Percentiles rank a stretch among this genome's conserved stretches.
These are phyloP conservation scores for Lophotriccus pileatus DNA, from an alignment of 2,797 vertebrate genomes.

Conservation along the genomic window DNA sequence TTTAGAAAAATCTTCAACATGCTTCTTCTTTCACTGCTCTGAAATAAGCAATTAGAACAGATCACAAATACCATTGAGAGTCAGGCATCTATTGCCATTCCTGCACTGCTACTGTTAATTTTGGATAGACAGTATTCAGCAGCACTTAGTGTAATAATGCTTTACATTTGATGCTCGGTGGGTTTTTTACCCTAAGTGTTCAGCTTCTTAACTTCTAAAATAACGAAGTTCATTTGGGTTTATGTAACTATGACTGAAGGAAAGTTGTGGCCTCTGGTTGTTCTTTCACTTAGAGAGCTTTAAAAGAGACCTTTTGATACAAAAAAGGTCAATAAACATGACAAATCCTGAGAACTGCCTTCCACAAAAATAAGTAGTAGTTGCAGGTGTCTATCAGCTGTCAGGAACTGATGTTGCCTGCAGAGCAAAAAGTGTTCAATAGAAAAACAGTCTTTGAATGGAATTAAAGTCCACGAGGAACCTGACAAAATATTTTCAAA, in stretches of 20 bases:
- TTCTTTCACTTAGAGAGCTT: conserved; percentile 2
- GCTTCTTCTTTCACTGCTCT: not conserved
- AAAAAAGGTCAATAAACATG: conserved; percentile 12
- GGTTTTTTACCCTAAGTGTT: accelerated
- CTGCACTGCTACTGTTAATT: not conserved
- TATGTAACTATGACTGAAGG: not conserved
- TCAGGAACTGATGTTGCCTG: not conserved
- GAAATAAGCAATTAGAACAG: not conserved
- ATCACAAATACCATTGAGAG: not conserved
- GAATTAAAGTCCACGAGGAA: not conserved
- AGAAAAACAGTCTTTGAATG: not conserved
- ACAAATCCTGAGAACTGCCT: not conserved
- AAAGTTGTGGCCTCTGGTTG: not conserved
- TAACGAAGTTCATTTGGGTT: not conserved
- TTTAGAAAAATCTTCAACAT: not conserved
- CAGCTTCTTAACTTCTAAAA: not conserved
- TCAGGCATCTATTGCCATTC: not conserved
- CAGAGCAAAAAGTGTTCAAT: not conserved
- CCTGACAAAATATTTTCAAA: not conserved
- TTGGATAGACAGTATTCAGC: not conserved
- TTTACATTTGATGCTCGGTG: not conserved
- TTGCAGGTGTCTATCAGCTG: conserved; percentile 1
- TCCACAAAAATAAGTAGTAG: not conserved
- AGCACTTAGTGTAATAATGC: not conserved
- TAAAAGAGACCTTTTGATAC: not conserved